Base-by-base conservation (phyloP, 2,797 vertebrate genomes). In the Emydoidea blandingii region DNA sequence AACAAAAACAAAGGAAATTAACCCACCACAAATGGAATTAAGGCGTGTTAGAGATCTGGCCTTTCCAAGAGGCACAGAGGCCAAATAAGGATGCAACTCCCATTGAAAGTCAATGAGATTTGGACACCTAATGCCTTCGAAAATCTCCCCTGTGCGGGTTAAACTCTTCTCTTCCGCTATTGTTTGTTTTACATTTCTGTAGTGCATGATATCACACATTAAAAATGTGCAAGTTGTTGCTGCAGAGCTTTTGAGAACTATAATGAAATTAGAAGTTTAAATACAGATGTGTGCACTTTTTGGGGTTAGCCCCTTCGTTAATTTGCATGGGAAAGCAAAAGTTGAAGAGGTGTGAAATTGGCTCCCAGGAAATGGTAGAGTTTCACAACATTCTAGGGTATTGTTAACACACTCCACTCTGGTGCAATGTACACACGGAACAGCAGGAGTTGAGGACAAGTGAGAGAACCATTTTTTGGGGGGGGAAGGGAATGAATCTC, bases 381-480 rank as follows among this genome's bases (percentile, higher is more conserved):
- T 11, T 76, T 47, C 41, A 44, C 44, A 44, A 2, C 62, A 65
- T 91, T 90, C 88, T 72, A 79, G 82, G 79, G 59, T 62, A 62
- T 23, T 62, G 15, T 37, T 80, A 81, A 59, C 0, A 1, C 34
- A 68, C 27, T 93, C 90, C 87, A 62, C 59, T 83, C 93, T 81
- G 83, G 81, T 79, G 89, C 81, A 74, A 80, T 50, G 88, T 86
- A 82, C 90, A 90, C 89, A 92, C 31, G 37, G 59, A 95, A 79
- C 93, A 89, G 90, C 88, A 91, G 92, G 89, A 94, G 84, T 90
- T 88, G 86, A 84, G 92, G 93, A 83, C 88, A 92, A 47, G 0
- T 5, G 82, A 86, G 86, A 76, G 44, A 76, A 76, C 25, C 27
- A 47, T 53, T 54, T 53, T 52, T 54, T 1, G 8, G 16, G 16